Base-by-base conservation (phyloP, 2,797 vertebrate genomes). In the Liparis tanakae region DNA sequence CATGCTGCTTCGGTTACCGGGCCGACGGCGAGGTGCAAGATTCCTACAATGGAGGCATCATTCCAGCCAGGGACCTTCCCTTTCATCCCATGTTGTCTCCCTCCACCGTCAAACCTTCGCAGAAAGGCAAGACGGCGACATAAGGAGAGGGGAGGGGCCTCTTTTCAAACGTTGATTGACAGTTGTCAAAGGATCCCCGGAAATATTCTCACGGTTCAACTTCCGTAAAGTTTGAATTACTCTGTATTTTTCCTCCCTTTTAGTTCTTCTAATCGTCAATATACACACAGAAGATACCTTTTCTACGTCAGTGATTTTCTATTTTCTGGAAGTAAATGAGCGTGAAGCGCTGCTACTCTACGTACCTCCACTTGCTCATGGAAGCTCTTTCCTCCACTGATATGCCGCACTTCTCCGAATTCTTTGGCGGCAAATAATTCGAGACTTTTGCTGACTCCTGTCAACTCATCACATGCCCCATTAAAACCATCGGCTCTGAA, bases 391-490 rank as follows among this genome's bases (percentile, higher is more conserved):
- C 34, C 58, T 65, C 67, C 58, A 59, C 46, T 66, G 48, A 59
- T 20, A 63, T 46, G 30, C 25, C 60, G 14, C 8, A 67, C 62
- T 56, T 73, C 17, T 61, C 41, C 7, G 41, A 62, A 57, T 63
- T 70, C n/a, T 65, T 36, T n/a, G 14, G 30, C 56, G 53, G 39
- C 0, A 4, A 70, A 30, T 34, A 58, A 48, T 72, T 70, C 41
- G 30, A 36, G 46, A 76, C 39, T 46, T 75, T 44, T 62, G 72
- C 64, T 78, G 56, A 78, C 39, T 50, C 22, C 37, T 41, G 65
- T 84, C 56, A 78, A 72, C 51, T 70, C 48, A 76, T 81, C 57
- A 79, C 48, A 73, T 59, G 64, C 37, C 43, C 22, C 34, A 62
- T 62, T 72, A 63, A 78, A 70, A 67, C 17, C 34, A 77, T 10